phyloP scores from a whole-genome alignment of 2,888 invertebrate species.

The Sesamia inferens region DNA sequence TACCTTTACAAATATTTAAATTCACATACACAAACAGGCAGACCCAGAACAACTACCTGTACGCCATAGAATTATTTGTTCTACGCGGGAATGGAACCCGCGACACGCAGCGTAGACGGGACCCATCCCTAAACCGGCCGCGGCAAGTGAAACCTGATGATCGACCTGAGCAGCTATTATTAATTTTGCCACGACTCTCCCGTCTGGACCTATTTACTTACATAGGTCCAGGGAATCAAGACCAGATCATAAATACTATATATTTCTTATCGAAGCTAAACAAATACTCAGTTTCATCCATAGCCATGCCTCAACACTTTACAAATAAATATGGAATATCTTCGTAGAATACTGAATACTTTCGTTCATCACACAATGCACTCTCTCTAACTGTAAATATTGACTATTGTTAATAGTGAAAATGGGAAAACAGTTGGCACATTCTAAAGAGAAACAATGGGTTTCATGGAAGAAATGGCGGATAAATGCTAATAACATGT shows the following conservation, averaged over 20 bases:
- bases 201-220: background rate
- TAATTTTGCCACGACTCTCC: no score
- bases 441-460: slow-evolving; percentile 55
- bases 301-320: background rate
- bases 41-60: no score
- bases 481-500: slow-evolving; percentile 36
- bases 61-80: no score
- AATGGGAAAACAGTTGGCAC: slow-evolving; percentile 58
- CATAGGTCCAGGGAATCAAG: rapidly evolving
- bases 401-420: slow-evolving; percentile 81
- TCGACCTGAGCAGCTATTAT: no score
- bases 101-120: no score
- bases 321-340: slow-evolving; percentile 12
- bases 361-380: slow-evolving; percentile 58
- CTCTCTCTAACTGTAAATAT: slow-evolving; percentile 73
- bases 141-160: no score
- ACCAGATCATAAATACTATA: no score
- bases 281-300: background rate
- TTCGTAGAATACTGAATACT: slow-evolving; percentile 41
- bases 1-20: no score
- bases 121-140: no score
- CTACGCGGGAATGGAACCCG: no score
- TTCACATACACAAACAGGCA: no score
- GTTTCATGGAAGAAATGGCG: slow-evolving; percentile 37
- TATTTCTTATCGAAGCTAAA: background rate